Evolutionary conservation across 2,797 vertebrate genomes (phyloP).

Genomic region (Hippoglossus hippoglossus): DNA sequence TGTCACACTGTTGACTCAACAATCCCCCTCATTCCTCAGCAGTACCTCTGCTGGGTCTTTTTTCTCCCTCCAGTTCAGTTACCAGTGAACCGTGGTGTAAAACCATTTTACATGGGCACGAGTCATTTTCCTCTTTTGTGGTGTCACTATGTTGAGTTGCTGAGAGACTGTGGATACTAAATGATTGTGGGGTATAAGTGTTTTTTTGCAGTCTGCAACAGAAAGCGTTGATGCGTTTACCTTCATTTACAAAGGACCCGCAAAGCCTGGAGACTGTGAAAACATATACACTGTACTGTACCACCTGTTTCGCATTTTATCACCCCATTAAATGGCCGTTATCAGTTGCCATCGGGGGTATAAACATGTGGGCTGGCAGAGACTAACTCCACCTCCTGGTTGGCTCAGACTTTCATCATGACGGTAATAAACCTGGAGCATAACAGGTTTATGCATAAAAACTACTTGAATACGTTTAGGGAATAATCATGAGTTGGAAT

Average conservation of each 20-base stretch:
- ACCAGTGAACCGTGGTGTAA: background rate
- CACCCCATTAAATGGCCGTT: background rate
- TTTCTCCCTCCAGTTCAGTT: background rate
- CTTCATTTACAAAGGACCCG: background rate
- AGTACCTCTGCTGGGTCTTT: background rate
- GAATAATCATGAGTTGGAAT: background rate
- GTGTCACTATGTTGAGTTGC: background rate
- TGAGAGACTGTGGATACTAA: constrained; percentile 4
- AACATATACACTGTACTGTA: background rate
- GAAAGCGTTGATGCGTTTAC: background rate
- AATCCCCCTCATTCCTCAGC: constrained; percentile 10
- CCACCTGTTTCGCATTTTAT: background rate
- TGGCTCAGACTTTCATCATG: background rate
- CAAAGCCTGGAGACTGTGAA: background rate
- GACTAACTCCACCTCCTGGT: background rate
- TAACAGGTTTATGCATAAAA: background rate
- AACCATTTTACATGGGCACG: constrained; percentile 1
- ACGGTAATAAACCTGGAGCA: background rate
- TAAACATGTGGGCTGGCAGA: background rate
- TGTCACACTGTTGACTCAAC: background rate
- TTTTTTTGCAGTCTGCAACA: background rate
- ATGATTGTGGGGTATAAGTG: background rate
- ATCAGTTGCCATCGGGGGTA: background rate
- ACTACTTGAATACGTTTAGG: background rate
- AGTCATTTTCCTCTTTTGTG: background rate